Conservation (phyloP, 2,888 invertebrate species). For the Chymomyza fuscimana region DNA sequence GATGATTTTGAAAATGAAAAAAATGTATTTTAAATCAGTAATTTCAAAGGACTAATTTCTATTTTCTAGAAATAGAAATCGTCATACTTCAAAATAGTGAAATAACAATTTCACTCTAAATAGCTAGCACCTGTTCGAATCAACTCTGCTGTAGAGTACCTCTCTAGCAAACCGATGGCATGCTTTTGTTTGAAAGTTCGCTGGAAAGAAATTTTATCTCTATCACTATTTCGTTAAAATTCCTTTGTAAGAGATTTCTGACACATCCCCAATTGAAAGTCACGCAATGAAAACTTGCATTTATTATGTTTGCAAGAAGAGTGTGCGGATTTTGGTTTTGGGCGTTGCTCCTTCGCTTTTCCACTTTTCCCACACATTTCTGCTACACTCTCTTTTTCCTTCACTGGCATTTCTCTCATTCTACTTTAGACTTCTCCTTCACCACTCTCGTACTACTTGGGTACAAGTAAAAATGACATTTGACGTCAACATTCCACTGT, state of each 20-base stretch:
- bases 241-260: not conserved
- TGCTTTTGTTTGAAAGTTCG: too few species aligned
- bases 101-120: too few species aligned
- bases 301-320: conserved; percentile 50
- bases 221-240: too few species aligned
- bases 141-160: too few species aligned
- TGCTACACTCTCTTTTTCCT: not conserved
- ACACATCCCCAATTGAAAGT: conserved; percentile 16
- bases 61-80: too few species aligned
- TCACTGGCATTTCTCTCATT: not conserved
- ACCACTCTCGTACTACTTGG: not conserved
- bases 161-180: too few species aligned
- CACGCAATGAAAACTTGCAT: conserved; percentile 60
- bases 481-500: conserved; percentile 19
- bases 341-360: not conserved
- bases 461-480: conserved; percentile 22
- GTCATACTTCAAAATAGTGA: too few species aligned
- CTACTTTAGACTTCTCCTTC: not conserved
- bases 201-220: too few species aligned
- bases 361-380: not conserved
- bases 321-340: not conserved
- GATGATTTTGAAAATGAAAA: too few species aligned
- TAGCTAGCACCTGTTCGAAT: too few species aligned
- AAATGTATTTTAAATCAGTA: too few species aligned
- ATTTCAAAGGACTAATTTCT: too few species aligned